These are phyloP conservation scores for Candoia aspera DNA, from an alignment of 2,113 vertebrate species.

Conservation along the genomic window DNA sequence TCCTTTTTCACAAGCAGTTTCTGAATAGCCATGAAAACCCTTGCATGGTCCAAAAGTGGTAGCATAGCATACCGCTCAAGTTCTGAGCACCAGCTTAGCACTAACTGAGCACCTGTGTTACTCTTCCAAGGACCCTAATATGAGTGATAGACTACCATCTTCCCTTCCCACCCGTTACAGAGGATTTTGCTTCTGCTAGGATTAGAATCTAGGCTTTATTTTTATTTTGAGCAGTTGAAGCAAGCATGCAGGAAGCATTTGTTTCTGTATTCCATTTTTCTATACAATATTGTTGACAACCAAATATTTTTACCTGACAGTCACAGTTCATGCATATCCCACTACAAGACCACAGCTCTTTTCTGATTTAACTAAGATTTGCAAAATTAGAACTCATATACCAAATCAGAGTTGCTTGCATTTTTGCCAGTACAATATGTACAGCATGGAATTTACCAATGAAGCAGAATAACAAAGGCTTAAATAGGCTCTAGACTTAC, in stretches of 20 bases:
- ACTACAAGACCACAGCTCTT: background rate
- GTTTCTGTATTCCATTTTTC: background rate
- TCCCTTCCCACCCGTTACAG: background rate
- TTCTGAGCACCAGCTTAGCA: background rate
- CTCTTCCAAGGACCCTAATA: background rate
- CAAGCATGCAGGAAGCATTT: background rate
- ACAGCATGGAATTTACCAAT: constrained; percentile 22
- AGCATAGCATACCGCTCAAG: no score
- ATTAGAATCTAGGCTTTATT: background rate
- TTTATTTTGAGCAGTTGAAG: background rate
- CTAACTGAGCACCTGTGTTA: background rate
- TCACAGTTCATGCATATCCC: background rate
- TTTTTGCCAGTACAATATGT: constrained; percentile 21
- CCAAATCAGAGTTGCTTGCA: constrained; percentile 8
- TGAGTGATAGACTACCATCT: background rate
- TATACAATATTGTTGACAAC: background rate
- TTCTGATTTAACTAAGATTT: background rate
- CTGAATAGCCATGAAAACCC: background rate
- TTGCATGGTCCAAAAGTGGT: background rate
- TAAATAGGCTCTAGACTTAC: constrained; percentile 2
- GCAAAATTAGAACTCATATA: background rate
- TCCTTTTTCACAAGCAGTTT: background rate
- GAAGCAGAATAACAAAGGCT: constrained; percentile 29
- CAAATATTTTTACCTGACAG: background rate
- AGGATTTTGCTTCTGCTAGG: background rate